Evolutionary conservation across 2,888 invertebrate species (phyloP).

Genomic region (Metallyticus violacea): DNA sequence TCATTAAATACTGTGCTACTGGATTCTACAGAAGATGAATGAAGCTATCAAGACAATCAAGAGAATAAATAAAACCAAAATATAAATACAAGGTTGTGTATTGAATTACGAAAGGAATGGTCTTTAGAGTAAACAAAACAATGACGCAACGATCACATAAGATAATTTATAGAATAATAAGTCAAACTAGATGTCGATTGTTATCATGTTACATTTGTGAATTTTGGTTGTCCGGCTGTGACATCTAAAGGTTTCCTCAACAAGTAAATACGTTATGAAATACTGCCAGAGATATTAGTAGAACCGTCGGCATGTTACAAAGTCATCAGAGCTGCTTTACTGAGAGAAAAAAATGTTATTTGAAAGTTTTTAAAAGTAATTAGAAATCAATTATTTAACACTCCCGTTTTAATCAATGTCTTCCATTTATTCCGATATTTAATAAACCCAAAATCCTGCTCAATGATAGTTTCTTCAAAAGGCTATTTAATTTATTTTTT

Average conservation of each 20-base stretch:
- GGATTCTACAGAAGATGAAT: neutral
- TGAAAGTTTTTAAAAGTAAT: neutral
- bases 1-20: neutral
- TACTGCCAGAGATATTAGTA: neutral
- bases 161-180: neutral
- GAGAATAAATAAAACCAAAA: neutral
- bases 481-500: neutral
- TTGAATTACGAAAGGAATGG: neutral
- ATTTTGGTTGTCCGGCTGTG: neutral
- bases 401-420: conserved; percentile 28
- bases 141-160: neutral
- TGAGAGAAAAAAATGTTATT: neutral
- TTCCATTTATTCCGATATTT: conserved; percentile 23
- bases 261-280: neutral
- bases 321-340: neutral
- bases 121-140: neutral
- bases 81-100: conserved; percentile 9
- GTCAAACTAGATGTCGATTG: neutral
- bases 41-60: conserved; percentile 25
- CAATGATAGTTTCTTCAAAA: neutral
- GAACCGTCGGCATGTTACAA: neutral
- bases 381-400: neutral
- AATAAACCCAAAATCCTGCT: neutral
- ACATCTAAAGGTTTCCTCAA: neutral
- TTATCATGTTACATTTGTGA: neutral